Base-by-base conservation (phyloP, 2,113 vertebrate species). In the Sterna hirundo region DNA sequence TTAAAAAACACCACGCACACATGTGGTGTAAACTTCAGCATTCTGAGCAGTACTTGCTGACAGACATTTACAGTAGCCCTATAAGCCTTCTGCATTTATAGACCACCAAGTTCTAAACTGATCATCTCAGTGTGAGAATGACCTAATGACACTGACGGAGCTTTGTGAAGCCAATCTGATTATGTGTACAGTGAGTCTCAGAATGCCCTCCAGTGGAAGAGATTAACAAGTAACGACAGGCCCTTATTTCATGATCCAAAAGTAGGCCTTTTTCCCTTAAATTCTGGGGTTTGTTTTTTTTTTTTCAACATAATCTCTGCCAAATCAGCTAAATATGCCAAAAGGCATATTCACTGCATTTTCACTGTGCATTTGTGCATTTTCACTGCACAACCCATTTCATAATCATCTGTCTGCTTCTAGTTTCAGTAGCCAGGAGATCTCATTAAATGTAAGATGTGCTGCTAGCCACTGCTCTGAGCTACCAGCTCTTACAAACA, bases 391-490 rank as follows among this genome's bases (percentile, higher is more conserved):
- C 10, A 84, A 60, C 3, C 9, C 23, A 70, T 23, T 19, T 51
- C 26, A 44, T 11, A 26, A 30, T 10, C 2, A 14, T 21, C 58
- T 25, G 2, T 25, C 22, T 65, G 10, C 21, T 84, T 84, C 60
- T 32, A 47, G 6, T 12, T 76, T 92, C 54, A 69, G 83, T 0
- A 86, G 44, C 22, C 34, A 88, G 17, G 22, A 76, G 29, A 76
- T 30, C 8, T 47, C 5, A 11, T 5, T 36, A 11, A 77, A 51
- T 12, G 0, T 4, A 86, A 72, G 17, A 49, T 11, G 8, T 1
- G 8, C 14, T 57, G 15, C n/a, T 65, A 92, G 12, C 8, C 64
- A 77, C 29, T 83, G 32, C 40, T 82, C 60, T 34, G 47, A 71
- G 25, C 18, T 36, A 84, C 15, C 46, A 82, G 17, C 10, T 58